Evolutionary conservation across 2,113 vertebrate species (phyloP), one percentile per base, ranked within the genome.

Genomic region (Furnarius figulus): DNA sequence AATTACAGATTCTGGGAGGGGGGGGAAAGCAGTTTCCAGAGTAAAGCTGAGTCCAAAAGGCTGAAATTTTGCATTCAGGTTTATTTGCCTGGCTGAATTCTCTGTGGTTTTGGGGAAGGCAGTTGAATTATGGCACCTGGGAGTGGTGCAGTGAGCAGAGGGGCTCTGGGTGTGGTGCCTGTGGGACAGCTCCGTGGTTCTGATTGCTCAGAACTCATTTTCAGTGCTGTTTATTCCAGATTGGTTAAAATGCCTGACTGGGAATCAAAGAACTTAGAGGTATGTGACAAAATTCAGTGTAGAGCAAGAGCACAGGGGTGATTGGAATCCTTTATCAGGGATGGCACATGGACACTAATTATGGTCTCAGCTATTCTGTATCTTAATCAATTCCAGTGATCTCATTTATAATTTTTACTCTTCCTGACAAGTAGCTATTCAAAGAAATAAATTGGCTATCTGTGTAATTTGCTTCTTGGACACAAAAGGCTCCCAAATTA

Each of bases 321-420:
- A 77, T n/a, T 28, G 20, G 75, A 46, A 22, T 70, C 65, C 50
- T 80, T 65, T 66, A 50, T 49, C 59, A 37, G 53, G 90, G 71
- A 3, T 88, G 87, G 31, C 78, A 65, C 37, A 4, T 3, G 71
- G 90, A 21, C 63, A 66, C 50, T 93, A 80, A 94, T 93, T 76
- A 85, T 10, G 5, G n/a, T 27, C 49, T 56, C 82, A 80, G 40
- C 58, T 80, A 1, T 86, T 93, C 78, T 80, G 78, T 63, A 24
- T 66, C 85, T 86, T 94, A 46, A 92, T 94, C 92, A 76, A 35
- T 70, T 61, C 68, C 55, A 77, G 37, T 33, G 67, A 88, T 88
- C 90, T 86, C 87, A 44, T 80, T 92, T 77, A 56, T 90, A 55
- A 83, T 88, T 96, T 97, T 94, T 77, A 53, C 82, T 62, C 74